Base-by-base conservation (phyloP, 2,797 vertebrate species). In the Silurus lanzhouensis region DNA sequence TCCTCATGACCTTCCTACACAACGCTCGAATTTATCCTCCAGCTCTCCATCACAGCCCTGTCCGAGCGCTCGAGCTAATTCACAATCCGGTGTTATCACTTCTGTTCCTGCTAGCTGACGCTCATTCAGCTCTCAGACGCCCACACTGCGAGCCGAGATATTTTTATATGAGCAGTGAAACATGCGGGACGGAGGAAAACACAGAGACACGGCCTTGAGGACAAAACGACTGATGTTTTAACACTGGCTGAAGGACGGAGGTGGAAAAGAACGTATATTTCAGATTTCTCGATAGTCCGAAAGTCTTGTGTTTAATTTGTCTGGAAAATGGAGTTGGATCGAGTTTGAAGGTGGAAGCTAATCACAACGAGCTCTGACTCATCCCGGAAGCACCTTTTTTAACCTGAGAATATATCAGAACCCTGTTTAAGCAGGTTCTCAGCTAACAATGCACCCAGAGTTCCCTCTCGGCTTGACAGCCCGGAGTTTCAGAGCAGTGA, bases 1-100 rank as follows among this genome's bases (percentile, higher is more conserved):
- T 38, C 31, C 71, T 48, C 64, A 44, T 74, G 83, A 82, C 86
- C 83, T 82, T 86, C 82, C 63, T 63, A 48, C 19, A 58, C 60
- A 76, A 74, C 19, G 17, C 66, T 81, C 76, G 74, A 71, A 84
- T 81, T 84, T 75, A 72, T 75, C n/a, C 78, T 68, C 38, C 70
- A 38, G 58, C 63, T 74, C 84, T 84, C 61, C 52, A 75, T 85
- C 83, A 71, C 64, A 44, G 68, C 27, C 31, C 52, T 12, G 64
- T 89, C 88, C 88, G 91, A 89, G 75, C 6, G 84, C 84, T 90
- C 87, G 90, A 90, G 90, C 91, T 91, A 89, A 91, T 90, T 87
- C 90, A 79, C 13, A 91, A 90, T 89, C 88, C 90, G 87, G 89
- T 87, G 87, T 89, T 92, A 93, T 93, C 92, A 91, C 89, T 93